phyloP scores from a whole-genome alignment of 2,113 vertebrate genomes.

The Apaloderma vittatum region DNA sequence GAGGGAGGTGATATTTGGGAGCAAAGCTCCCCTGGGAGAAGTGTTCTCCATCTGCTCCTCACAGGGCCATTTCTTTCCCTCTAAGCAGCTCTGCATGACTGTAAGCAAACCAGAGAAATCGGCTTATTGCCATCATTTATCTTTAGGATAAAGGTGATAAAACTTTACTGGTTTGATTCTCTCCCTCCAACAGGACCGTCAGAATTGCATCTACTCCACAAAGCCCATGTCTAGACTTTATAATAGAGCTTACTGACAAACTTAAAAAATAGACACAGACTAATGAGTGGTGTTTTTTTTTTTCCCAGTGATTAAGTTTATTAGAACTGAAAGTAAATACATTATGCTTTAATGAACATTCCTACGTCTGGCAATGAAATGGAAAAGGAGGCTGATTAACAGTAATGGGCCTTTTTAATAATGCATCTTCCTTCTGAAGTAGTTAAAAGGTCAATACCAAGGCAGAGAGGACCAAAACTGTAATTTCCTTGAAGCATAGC shows the following conservation, averaged over 20 bases:
- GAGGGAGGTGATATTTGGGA: constrained; percentile 51
- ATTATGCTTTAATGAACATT: constrained; percentile 72
- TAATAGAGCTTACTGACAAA: constrained; percentile 59
- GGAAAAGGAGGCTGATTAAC: constrained; percentile 70
- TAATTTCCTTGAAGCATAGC: neutral
- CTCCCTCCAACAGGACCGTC: constrained; percentile 13
- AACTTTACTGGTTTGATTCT: constrained; percentile 50
- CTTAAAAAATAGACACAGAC: constrained; percentile 52
- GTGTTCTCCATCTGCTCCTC: constrained; percentile 44
- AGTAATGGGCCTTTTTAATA: constrained; percentile 70
- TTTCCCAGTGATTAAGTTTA: constrained; percentile 59
- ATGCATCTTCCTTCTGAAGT: constrained; percentile 57
- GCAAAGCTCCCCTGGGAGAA: constrained; percentile 43
- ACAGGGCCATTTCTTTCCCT: neutral
- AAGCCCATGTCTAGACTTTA: constrained; percentile 63
- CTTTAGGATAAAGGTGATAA: constrained; percentile 60
- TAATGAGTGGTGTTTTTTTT: constrained; percentile 13
- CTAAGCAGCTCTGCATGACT: neutral
- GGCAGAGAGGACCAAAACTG: neutral
- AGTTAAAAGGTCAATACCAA: constrained; percentile 61
- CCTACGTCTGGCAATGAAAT: constrained; percentile 46
- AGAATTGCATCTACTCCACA: neutral
- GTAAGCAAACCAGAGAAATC: constrained; percentile 51
- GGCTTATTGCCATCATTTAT: constrained; percentile 63
- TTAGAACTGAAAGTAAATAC: constrained; percentile 75